Evolutionary conservation across 2,888 invertebrate species (phyloP), one percentile per base, ranked within the genome.

Genomic region (Eilema caniola): DNA sequence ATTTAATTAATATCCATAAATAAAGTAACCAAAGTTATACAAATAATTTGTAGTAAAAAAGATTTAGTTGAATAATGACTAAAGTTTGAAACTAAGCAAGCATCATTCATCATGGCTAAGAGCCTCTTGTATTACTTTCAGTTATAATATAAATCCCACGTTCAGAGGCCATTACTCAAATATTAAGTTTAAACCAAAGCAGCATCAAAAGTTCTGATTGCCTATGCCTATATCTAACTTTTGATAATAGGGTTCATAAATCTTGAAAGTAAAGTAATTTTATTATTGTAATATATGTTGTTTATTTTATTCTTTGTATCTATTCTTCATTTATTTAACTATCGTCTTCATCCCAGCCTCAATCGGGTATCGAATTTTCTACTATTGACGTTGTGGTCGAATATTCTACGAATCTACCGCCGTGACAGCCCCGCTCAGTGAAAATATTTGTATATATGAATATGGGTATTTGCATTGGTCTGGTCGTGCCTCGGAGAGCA

Each of bases 81-180:
- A 10, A 53, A 53, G 53, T 53, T 53, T n/a, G n/a, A n/a, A 53
- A 53, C 53, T 53, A 53, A 53, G n/a, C 53, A 53, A 53, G 53
- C 53, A n/a, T n/a, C 53, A 53, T 53, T 53, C n/a, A 53, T 53
- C 53, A n/a, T 53, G 8, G n/a, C 10, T 8, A 53, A 53, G 10
- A n/a, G 20, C 47, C 47, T 47, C n/a, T 53, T 53, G 53, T 53
- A 53, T 53, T 53, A 53, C 53, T n/a, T 53, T 53, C 10, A 53
- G 53, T 53, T 20, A 53, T 53, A 53, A 53, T 53, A 53, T n/a
- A 53, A 53, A 53, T 53, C 53, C 47, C n/a, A 53, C n/a, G 53
- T 53, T 53, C 53, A 53, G n/a, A n/a, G 3, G n/a, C 53, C 53
- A 53, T 53, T 53, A 53, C 53, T 53, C 53, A 53, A 53, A 53